Percentiles rank a stretch among this genome's conserved stretches.
These are phyloP conservation scores for Thalassophryne amazonica DNA, from an alignment of 2,797 vertebrate genomes.

Conservation along the genomic window DNA sequence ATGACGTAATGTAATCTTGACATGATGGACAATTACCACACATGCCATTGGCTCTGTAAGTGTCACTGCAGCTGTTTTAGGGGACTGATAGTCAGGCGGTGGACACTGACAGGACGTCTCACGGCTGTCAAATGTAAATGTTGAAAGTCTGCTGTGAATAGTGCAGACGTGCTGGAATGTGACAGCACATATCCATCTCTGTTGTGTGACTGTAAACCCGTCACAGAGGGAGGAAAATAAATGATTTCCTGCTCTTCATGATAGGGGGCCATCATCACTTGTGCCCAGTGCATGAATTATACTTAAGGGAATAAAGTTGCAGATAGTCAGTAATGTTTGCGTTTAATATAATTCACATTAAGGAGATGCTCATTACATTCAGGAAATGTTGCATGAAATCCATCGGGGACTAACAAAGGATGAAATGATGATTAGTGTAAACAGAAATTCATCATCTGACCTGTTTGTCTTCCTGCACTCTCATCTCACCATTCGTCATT, in stretches of 20 bases:
- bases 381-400: conserved; percentile 28
- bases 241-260: conserved; percentile 16
- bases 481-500: neutral
- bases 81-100: neutral
- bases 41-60: conserved; percentile 3
- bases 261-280: conserved; percentile 20
- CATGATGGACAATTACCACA: conserved; percentile 8
- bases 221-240: conserved; percentile 16
- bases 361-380: conserved; percentile 31
- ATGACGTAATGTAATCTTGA: too few species aligned
- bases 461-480: neutral
- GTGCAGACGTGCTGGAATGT: conserved; percentile 2
- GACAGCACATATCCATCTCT: conserved; percentile 31
- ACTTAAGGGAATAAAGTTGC: conserved; percentile 22
- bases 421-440: conserved; percentile 27
- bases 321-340: conserved; percentile 13
- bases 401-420: conserved; percentile 26
- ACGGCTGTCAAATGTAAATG: conserved; percentile 8
- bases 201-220: neutral
- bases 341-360: conserved; percentile 22
- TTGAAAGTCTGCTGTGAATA: conserved; percentile 31
- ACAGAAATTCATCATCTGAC: conserved; percentile 15
- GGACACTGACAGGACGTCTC: conserved; percentile 26
- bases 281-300: conserved; percentile 6
- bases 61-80: conserved; percentile 5